Evolutionary conservation across 2,113 vertebrate genomes (phyloP), one percentile per base, ranked within the genome.

Genomic region (Thymallus thymallus): DNA sequence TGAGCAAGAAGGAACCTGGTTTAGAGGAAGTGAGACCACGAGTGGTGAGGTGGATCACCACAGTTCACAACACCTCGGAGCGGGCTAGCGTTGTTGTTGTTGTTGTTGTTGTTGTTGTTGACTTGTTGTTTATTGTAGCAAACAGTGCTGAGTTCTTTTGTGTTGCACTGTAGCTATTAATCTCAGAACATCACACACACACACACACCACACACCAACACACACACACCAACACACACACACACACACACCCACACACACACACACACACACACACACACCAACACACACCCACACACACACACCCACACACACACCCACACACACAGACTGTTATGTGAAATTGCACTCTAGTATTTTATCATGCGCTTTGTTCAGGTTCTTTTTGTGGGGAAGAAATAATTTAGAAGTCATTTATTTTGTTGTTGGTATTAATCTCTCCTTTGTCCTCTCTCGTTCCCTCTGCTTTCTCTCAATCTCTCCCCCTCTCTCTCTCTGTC

Each of bases 391-490:
- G 56, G 20, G 20, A 22, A 16, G 20, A 35, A 35, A 35, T 35
- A 1, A 7, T 35, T 35, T 7, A 1, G 7, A 7, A 35, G 12
- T 64, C 5, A 10, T 9, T 62, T 4, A 6, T 26, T 64, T 14
- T 64, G 1, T 26, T 2, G 24, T 46, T 9, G 18, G 10, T 13
- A 12, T 41, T 41, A 24, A 35, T 67, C 71, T 76, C 72, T 56
- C 86, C 26, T 68, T 16, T 45, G 32, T 68, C 22, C 35, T 35
- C 35, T 45, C 35, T 41, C 9, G n/a, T n/a, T n/a, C n/a, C n/a
- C n/a, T n/a, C n/a, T n/a, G n/a, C 35, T 35, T n/a, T 45, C 35
- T 41, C 9, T 41, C 41, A 41, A 16, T 65, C 41, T 18, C 16
- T 55, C 23, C 29, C 35, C 32, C 29, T 12, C 10, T 56, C 18